Evolutionary conservation across 2,888 invertebrate species (phyloP), one percentile per base, ranked within the genome.

Genomic region (Proisotoma minuta): DNA sequence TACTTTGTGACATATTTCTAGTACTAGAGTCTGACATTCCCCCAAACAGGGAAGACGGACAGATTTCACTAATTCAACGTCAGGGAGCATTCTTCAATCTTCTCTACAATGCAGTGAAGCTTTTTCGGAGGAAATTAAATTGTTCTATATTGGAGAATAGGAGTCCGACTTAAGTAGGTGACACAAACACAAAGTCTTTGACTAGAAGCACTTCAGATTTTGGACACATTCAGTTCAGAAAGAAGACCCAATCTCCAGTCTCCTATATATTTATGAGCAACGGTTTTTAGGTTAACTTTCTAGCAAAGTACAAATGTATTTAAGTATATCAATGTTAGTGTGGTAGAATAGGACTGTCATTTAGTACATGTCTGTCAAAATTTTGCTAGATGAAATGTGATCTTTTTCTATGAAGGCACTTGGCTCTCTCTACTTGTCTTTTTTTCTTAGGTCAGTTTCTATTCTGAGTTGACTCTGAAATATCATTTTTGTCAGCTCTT

Each of bases 61-160:
- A 34, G 34, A 34, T 34, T 15, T 15, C 34, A 15, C 34, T 34
- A 34, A 34, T 34, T 8, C 34, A 34, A 34, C 34, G 15, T 34
- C 34, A 34, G 34, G 43, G 10, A 43, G 20, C 18, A 20, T 43
- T n/a, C n/a, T n/a, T n/a, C n/a, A n/a, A n/a, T n/a, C n/a, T n/a
- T n/a, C n/a, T n/a, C n/a, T n/a, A n/a, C n/a, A n/a, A n/a, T n/a
- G n/a, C n/a, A n/a, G n/a, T n/a, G n/a, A n/a, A n/a, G n/a, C n/a
- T n/a, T n/a, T n/a, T n/a, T n/a, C 15, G 5, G 43, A 43, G 43
- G 43, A 43, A 43, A 43, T 43, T 43, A 43, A 43, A 43, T 43
- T 43, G 43, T 43, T 43, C 43, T 5, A 43, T 18, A 15, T 43
- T 43, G n/a, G n/a, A n/a, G n/a, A n/a, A n/a, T n/a, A n/a, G 43